phyloP scores from a whole-genome alignment of 2,113 vertebrate genomes.

The Narcine bancroftii region DNA sequence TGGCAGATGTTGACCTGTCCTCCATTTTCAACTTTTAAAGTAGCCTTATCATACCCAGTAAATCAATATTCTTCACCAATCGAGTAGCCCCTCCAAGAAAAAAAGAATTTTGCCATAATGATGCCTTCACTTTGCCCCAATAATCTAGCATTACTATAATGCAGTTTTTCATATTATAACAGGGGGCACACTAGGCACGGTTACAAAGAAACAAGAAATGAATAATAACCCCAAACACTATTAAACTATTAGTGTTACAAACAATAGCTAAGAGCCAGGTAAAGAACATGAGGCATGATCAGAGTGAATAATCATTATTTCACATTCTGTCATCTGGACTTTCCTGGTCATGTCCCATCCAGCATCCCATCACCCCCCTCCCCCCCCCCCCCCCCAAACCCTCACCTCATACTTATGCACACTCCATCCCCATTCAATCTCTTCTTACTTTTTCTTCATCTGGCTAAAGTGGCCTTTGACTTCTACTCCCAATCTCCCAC shows the following conservation, averaged over 20 bases:
- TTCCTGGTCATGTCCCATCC: neutral
- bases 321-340: constrained; percentile 8
- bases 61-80: neutral
- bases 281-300: neutral
- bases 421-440: neutral
- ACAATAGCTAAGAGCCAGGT: constrained; percentile 3
- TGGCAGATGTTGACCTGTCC: neutral
- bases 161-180: neutral
- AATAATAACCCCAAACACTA: neutral
- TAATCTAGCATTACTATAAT: neutral
- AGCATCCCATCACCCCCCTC: neutral
- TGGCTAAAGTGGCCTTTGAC: neutral
- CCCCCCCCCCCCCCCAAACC: neutral
- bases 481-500: neutral
- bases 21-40: constrained; percentile 2
- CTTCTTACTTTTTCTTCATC: constrained; percentile 19
- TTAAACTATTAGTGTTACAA: neutral
- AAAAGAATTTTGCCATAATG: neutral
- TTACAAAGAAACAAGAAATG: neutral
- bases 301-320: neutral
- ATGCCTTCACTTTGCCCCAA: neutral
- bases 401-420: neutral
- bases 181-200: neutral
- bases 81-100: too few species aligned
- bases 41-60: neutral